Evolutionary conservation across 1,140 invertebrate genomes (phyloP).

Genomic region (Drosophila melanica): DNA sequence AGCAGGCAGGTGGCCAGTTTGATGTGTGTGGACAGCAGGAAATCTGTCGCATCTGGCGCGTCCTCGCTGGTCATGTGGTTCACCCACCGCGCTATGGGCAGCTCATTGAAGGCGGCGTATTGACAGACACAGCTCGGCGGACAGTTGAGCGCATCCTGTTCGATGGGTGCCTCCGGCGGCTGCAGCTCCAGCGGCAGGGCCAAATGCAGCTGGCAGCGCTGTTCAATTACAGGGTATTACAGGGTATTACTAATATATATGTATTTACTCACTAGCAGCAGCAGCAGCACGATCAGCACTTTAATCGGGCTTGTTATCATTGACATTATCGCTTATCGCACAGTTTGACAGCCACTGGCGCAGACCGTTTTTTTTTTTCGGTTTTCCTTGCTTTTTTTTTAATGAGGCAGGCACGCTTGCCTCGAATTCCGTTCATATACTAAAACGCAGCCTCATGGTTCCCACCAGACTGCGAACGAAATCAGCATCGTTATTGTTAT

Average conservation of each 20-base stretch:
- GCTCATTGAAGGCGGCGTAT: constrained; percentile 84
- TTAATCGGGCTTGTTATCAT: constrained; percentile 17
- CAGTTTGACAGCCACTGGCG: constrained; percentile 19
- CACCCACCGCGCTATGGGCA: constrained; percentile 85
- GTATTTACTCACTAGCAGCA: constrained; percentile 30
- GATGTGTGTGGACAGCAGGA: constrained; percentile 81
- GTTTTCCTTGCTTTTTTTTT: constrained; percentile 6
- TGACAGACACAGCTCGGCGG: constrained; percentile 85
- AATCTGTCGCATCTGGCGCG: constrained; percentile 46
- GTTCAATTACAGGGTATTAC: not conserved
- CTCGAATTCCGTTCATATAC: constrained; percentile 50
- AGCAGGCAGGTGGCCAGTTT: constrained; percentile 87
- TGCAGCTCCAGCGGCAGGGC: constrained; percentile 17
- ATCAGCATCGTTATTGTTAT: constrained; percentile 19
- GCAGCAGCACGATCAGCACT: constrained; percentile 17
- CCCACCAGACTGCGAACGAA: constrained; percentile 17
- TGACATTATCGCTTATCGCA: constrained; percentile 4
- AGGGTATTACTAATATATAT: not conserved
- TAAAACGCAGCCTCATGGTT: constrained; percentile 42
- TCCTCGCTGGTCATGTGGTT: constrained; percentile 64
- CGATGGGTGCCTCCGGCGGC: constrained; percentile 21
- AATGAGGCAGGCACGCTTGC: constrained; percentile 32
- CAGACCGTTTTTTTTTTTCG: not conserved
- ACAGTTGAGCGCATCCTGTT: constrained; percentile 70
- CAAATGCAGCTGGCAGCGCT: constrained; percentile 3